Percentiles rank a stretch among this genome's conserved stretches.
Conservation (phyloP, 2,888 invertebrate genomes). For the Eledona agricola region DNA sequence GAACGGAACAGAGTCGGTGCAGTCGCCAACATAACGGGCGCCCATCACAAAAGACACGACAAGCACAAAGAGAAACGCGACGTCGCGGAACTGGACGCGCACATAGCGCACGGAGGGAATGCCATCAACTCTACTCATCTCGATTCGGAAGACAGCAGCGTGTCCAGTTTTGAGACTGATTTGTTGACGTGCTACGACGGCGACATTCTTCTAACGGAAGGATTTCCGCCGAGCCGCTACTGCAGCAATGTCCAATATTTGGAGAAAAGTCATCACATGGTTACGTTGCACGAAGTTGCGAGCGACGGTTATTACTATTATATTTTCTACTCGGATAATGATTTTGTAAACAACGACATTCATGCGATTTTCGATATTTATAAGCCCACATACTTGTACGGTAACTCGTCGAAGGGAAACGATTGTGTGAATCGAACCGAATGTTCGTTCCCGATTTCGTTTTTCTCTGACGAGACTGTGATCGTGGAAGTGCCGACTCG, state of each 20-base stretch:
- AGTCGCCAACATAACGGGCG: too few species aligned
- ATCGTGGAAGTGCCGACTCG: slow-evolving; percentile 85
- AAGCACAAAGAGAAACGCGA: slow-evolving; percentile 37
- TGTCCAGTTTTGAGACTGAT: slow-evolving; percentile 85
- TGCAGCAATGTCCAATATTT: slow-evolving; percentile 77
- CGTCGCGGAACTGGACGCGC: slow-evolving; percentile 68
- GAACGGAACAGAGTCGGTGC: slow-evolving; percentile 22
- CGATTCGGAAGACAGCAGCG: slow-evolving; percentile 69
- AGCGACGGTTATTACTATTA: slow-evolving; percentile 88
- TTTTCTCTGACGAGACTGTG: slow-evolving; percentile 80
- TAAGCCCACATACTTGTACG: slow-evolving; percentile 83
- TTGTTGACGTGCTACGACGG: slow-evolving; percentile 80
- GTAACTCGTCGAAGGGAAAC: slow-evolving; percentile 72
- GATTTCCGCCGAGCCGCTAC: slow-evolving; percentile 73
- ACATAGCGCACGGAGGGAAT: slow-evolving; percentile 82
- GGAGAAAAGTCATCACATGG: slow-evolving; percentile 74
- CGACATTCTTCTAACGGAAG: slow-evolving; percentile 75
- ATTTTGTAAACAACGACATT: slow-evolving; percentile 79
- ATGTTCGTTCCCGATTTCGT: slow-evolving; percentile 77
- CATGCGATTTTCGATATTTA: slow-evolving; percentile 86
- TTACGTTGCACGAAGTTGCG: slow-evolving; percentile 74
- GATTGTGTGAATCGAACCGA: slow-evolving; percentile 80
- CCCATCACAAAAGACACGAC: slow-evolving; percentile 42
- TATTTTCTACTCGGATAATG: slow-evolving; percentile 89
- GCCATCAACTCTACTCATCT: slow-evolving; percentile 66